These are phyloP conservation scores for Rugalucina vietnamica DNA, from an alignment of 2,888 invertebrate genomes.

Conservation along the genomic window DNA sequence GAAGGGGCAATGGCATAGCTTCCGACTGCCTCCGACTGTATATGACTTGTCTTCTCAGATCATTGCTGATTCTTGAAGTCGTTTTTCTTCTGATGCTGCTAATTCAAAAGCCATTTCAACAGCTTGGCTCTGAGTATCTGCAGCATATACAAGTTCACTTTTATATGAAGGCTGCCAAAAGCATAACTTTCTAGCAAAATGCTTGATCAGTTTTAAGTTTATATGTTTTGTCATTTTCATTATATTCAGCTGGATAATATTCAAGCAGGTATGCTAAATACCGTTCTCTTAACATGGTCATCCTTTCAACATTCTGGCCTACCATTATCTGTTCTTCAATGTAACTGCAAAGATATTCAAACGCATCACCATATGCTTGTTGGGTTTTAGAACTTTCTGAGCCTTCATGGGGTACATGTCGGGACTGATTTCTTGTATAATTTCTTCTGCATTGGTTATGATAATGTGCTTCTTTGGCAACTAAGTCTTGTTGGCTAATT, in stretches of 20 bases:
- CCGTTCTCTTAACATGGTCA: conserved; percentile 41
- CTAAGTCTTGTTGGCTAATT: conserved; percentile 22
- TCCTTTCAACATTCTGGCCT: conserved; percentile 39
- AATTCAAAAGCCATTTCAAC: conserved; percentile 2
- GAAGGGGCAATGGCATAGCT: conserved; percentile 31
- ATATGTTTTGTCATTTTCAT: conserved; percentile 51
- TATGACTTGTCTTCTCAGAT: conserved; percentile 14
- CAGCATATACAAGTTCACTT: not conserved
- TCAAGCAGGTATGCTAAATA: conserved; percentile 18
- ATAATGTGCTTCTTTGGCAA: conserved; percentile 38
- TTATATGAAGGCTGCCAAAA: not conserved
- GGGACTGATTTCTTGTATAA: conserved; percentile 29
- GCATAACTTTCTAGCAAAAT: conserved; percentile 5
- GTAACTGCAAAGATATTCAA: conserved; percentile 22
- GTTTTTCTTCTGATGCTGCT: conserved; percentile 1
- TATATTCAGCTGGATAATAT: conserved; percentile 32
- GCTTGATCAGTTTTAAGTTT: conserved; percentile 38
- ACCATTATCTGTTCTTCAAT: conserved; percentile 27
- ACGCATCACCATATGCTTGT: conserved; percentile 22
- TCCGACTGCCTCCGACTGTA: not conserved
- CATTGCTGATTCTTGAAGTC: not conserved
- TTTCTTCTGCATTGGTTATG: conserved; percentile 28
- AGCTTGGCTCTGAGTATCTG: not conserved
- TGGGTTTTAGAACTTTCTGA: conserved; percentile 6
- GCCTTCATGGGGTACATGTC: not conserved